phyloP scores from a whole-genome alignment of 1,140 invertebrate genomes.

The Eulimnadia texana region DNA sequence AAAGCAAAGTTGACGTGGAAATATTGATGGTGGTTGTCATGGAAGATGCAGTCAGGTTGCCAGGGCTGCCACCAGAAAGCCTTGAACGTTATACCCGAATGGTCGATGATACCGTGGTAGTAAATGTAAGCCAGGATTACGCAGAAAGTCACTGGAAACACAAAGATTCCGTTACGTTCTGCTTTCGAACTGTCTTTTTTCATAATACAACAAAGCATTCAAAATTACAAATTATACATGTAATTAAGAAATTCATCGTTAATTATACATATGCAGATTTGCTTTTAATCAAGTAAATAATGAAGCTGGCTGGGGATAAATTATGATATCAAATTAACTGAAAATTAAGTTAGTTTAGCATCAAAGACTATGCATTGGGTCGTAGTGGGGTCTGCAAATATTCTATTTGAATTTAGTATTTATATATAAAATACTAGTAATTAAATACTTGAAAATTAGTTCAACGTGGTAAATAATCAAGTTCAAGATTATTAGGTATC shows the following conservation, averaged over 20 bases:
- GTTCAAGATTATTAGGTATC: neutral
- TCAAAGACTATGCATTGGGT: too few relatives aligned
- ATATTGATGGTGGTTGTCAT: slow-evolving; percentile 62
- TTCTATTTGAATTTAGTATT: too few relatives aligned
- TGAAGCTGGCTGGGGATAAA: too few relatives aligned
- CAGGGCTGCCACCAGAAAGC: slow-evolving; percentile 58
- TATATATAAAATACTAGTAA: too few relatives aligned
- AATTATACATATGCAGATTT: neutral
- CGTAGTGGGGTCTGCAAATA: too few relatives aligned
- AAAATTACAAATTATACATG: neutral
- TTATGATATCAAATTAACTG: too few relatives aligned
- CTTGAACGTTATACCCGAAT: slow-evolving; percentile 59
- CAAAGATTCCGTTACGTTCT: too few relatives aligned
- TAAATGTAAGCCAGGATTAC: slow-evolving; percentile 44
- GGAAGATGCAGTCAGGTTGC: slow-evolving; percentile 57
- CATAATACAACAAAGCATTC: neutral
- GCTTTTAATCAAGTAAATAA: too few relatives aligned
- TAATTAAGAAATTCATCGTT: slow-evolving; percentile 11
- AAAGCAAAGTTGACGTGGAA: slow-evolving; percentile 62
- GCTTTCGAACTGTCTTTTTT: neutral
- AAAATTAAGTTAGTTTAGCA: too few relatives aligned
- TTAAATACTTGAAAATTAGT: slow-evolving; percentile 9
- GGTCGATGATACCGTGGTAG: slow-evolving; percentile 57
- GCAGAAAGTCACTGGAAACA: slow-evolving; percentile 39
- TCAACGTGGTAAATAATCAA: neutral